A percentile compares a stretch with the other conserved stretches of the same genome.
These are phyloP conservation scores for Chymomyza procnemis DNA, from an alignment of 2,888 invertebrate species.

Conservation along the genomic window DNA sequence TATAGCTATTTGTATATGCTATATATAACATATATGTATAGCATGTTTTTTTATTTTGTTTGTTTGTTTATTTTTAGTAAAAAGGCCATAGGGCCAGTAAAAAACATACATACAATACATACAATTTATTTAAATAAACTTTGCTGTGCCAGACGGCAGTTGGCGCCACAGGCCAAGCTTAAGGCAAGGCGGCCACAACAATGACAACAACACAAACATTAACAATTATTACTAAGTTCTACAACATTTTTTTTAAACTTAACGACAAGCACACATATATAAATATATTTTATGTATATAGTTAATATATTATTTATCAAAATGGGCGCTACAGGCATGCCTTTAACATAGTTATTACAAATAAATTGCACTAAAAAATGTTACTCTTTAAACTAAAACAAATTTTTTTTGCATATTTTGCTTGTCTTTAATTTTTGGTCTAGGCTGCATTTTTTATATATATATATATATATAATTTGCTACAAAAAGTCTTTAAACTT, in stretches of 20 bases:
- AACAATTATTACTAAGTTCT: background rate
- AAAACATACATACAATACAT: background rate
- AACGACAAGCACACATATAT: background rate
- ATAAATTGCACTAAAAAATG: slow-evolving; percentile 46
- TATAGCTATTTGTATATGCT: background rate
- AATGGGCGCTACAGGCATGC: background rate
- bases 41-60: no score
- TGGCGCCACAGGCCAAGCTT: background rate
- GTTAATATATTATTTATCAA: background rate
- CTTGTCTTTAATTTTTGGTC: slow-evolving; percentile 46
- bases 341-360: background rate
- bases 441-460: slow-evolving; percentile 59
- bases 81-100: background rate
- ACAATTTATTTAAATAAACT: background rate
- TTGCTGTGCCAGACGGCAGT: background rate
- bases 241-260: background rate
- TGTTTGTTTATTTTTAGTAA: background rate
- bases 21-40: background rate
- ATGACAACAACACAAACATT: background rate
- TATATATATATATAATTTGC: no score
- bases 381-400: slow-evolving; percentile 42
- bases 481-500: slow-evolving; percentile 6
- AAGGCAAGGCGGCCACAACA: background rate
- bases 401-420: slow-evolving; percentile 5
- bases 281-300: background rate